Evolutionary conservation across 2,797 vertebrate genomes (phyloP), one percentile per base, ranked within the genome.

Genomic region (Tokudaia muenninki): DNA sequence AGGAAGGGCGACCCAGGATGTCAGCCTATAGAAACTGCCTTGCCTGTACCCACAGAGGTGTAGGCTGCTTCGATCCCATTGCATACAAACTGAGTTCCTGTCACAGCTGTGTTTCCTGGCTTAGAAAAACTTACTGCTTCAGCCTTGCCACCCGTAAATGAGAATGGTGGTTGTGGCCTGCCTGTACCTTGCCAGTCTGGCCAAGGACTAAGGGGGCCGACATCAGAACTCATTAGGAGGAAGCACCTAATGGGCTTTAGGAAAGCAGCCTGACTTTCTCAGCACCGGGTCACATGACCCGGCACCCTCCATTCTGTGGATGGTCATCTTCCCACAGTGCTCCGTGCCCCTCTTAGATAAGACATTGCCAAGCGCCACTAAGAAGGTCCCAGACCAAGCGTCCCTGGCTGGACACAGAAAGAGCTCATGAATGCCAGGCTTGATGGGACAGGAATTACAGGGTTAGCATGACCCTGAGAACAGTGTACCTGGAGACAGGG

Each of bases 1-100:
- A 19, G 61, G 19, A 50, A 50, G 61, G 59, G 6, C 0, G 7
- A 50, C 81, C 74, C 12, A 4, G 77, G 84, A 41, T 55, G 34
- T 72, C 44, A 0, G 67, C 5, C 59, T 41, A 31, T 16, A 22
- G 37, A 22, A 21, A 52, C 29, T 17, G 61, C 24, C 24, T 17
- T 17, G 26, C 34, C 77, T 9, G 1, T 2, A 26, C 37, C 17
- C n/a, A 1, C 3, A 29, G 59, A 0, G 9, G 26, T 26, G 6
- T 0, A 21, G 10, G 81, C 55, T 26, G 19, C 24, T 12, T 44
- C 31, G n/a, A 26, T 34, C 29, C 44, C 34, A 61, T 19, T 29
- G 7, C 16, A 72, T 9, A n/a, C 19, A 72, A 4, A 50, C 17
- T 6, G 31, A 61, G 77, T 80, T 34, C 50, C 88, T 24, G 59